A percentile compares a stretch with the other conserved stretches of the same genome.
Conservation (phyloP, 2,888 invertebrate genomes). For the Octonoba sinensis region DNA sequence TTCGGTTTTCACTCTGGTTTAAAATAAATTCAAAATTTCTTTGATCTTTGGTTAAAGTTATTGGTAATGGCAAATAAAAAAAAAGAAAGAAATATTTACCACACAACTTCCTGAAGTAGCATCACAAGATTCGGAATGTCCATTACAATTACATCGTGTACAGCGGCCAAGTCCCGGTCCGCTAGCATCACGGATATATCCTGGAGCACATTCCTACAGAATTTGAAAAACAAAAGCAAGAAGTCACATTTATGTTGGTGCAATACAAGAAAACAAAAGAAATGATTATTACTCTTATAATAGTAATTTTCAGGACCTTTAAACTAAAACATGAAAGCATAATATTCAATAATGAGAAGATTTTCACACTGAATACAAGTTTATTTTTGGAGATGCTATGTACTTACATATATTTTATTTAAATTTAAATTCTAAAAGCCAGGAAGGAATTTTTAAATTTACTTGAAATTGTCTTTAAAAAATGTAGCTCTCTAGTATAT, state of each 20-base stretch:
- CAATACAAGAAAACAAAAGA: background rate
- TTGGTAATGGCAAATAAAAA: background rate
- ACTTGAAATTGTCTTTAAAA: no score
- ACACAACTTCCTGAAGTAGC: slow-evolving; percentile 70
- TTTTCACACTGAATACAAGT: no score
- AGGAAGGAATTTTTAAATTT: no score
- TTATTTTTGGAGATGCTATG: no score
- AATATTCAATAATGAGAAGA: no score
- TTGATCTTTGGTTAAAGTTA: background rate
- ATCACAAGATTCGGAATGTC: slow-evolving; percentile 72
- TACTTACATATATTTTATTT: no score
- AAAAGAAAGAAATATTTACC: slow-evolving; percentile 66
- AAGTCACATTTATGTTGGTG: background rate
- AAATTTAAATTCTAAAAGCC: no score
- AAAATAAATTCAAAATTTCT: no score
- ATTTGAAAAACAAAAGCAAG: background rate
- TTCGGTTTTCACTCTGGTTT: no score
- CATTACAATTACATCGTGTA: slow-evolving; percentile 72
- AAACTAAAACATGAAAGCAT: no score
- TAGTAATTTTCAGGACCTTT: no score
- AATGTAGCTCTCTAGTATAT: no score
- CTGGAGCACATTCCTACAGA: slow-evolving; percentile 82
- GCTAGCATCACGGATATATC: slow-evolving; percentile 80
- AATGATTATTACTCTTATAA: background rate
- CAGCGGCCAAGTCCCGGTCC: slow-evolving; percentile 89